A percentile compares a stretch with the other conserved stretches of the same genome.
Conservation (phyloP, 2,888 invertebrate species). For the Sminthurides aquaticus region DNA sequence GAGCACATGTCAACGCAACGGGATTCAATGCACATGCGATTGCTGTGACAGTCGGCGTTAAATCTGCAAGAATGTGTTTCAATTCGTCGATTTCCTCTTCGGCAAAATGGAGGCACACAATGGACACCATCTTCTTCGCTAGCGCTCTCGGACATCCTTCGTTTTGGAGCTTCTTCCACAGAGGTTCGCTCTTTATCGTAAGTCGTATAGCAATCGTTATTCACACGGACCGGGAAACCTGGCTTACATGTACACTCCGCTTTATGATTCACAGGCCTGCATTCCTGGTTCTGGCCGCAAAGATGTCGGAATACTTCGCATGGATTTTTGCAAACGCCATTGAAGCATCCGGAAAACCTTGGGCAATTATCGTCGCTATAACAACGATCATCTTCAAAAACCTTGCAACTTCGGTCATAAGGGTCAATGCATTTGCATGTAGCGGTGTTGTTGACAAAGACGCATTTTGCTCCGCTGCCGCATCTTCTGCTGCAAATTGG, state of each 20-base stretch:
- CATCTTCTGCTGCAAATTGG: slow-evolving; percentile 11
- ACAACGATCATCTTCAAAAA: slow-evolving; percentile 5
- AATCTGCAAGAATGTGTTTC: slow-evolving; percentile 13
- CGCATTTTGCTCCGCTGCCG: slow-evolving; percentile 10
- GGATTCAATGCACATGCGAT: slow-evolving; percentile 8
- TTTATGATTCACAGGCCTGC: slow-evolving; percentile 2
- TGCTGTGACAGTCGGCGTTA: slow-evolving; percentile 15
- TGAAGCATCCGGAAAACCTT: slow-evolving; percentile 13
- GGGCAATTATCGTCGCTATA: slow-evolving; percentile 19
- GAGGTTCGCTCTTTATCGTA: not conserved
- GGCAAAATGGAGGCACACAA: slow-evolving; percentile 19
- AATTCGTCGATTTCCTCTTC: slow-evolving; percentile 3
- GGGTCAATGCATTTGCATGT: slow-evolving; percentile 19
- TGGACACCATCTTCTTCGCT: slow-evolving; percentile 2
- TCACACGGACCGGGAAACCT: slow-evolving; percentile 11
- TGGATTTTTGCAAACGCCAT: slow-evolving; percentile 14
- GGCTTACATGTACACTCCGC: slow-evolving; percentile 12
- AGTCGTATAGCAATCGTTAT: slow-evolving; percentile 19
- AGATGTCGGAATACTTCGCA: slow-evolving; percentile 12
- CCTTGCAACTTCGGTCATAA: slow-evolving; percentile 8
- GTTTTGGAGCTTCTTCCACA: not conserved
- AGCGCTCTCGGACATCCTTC: not conserved
- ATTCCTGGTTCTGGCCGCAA: slow-evolving; percentile 21
- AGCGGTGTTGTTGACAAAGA: slow-evolving; percentile 6
- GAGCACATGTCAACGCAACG: slow-evolving; percentile 11